These are phyloP conservation scores for Odontomyia ornata DNA, from an alignment of 2,888 invertebrate genomes.

Conservation along the genomic window DNA sequence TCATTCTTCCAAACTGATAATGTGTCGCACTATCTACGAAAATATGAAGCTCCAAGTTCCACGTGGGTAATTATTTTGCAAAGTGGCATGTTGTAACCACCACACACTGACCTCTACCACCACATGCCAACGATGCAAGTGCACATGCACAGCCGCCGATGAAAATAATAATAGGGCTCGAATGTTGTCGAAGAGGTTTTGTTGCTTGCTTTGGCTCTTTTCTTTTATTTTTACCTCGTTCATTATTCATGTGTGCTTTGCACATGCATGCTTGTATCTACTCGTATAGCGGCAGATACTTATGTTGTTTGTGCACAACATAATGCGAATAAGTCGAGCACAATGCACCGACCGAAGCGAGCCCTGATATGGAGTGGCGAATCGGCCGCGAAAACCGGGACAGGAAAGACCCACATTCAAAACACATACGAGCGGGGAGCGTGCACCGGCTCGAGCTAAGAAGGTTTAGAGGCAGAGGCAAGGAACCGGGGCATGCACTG, in stretches of 20 bases:
- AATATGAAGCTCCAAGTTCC: constrained; percentile 21
- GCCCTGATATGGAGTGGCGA: not conserved
- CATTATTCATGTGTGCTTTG: constrained; percentile 30
- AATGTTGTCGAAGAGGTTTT: constrained; percentile 18
- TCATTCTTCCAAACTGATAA: not conserved
- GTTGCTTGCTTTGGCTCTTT: not conserved
- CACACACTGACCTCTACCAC: not conserved
- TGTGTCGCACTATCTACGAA: not conserved
- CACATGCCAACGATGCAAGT: not conserved
- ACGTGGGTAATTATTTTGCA: constrained; percentile 33
- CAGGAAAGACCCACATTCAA: constrained; percentile 32
- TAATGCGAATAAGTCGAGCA: constrained; percentile 9
- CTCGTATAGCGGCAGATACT: not conserved
- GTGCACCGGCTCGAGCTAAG: not conserved
- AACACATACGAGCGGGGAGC: not conserved
- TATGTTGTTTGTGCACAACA: not conserved
- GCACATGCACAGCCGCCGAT: not conserved
- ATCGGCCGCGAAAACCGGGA: constrained; percentile 26
- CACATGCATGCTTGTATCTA: not conserved
- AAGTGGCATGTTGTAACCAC: constrained; percentile 17
- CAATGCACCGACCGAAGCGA: constrained; percentile 19
- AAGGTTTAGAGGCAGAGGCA: too few species aligned
- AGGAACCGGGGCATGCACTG: too few species aligned
- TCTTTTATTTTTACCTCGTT: not conserved
- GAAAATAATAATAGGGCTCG: not conserved